Percentiles rank a stretch among this genome's conserved stretches.
Conservation (phyloP, 2,797 vertebrate species). For the Anas bernieri region DNA sequence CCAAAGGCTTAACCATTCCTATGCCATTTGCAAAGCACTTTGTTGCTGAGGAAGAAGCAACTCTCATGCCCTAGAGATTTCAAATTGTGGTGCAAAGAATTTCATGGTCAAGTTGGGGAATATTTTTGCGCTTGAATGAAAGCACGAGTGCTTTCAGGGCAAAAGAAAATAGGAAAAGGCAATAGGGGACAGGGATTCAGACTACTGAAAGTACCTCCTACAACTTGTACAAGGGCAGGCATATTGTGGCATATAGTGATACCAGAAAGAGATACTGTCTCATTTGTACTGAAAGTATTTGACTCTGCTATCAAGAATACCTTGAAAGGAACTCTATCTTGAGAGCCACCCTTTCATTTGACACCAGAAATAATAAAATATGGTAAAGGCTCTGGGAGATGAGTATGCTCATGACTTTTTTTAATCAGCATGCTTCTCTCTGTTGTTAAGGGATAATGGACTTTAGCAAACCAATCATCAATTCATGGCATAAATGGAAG, state of each 20-base stretch:
- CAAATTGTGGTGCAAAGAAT: neutral
- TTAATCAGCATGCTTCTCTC: neutral
- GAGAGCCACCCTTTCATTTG: neutral
- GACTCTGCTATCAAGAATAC: neutral
- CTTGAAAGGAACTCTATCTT: neutral
- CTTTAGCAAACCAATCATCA: neutral
- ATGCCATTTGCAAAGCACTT: neutral
- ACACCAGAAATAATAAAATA: neutral
- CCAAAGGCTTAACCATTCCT: neutral
- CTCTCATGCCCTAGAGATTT: neutral
- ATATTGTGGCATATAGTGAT: neutral
- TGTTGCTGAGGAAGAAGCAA: neutral
- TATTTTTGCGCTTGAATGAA: neutral
- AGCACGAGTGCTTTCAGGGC: neutral
- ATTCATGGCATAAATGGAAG: constrained; percentile 1
- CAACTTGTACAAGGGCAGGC: neutral
- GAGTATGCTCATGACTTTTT: neutral
- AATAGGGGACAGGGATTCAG: neutral
- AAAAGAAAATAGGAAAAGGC: neutral
- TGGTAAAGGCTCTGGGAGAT: neutral
- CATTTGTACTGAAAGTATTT: neutral
- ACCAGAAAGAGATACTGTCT: neutral
- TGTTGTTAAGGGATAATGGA: neutral
- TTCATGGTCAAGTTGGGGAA: neutral
- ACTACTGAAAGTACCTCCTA: neutral